These are phyloP conservation scores for Pipa parva DNA, from an alignment of 2,113 vertebrate genomes.

Conservation along the genomic window DNA sequence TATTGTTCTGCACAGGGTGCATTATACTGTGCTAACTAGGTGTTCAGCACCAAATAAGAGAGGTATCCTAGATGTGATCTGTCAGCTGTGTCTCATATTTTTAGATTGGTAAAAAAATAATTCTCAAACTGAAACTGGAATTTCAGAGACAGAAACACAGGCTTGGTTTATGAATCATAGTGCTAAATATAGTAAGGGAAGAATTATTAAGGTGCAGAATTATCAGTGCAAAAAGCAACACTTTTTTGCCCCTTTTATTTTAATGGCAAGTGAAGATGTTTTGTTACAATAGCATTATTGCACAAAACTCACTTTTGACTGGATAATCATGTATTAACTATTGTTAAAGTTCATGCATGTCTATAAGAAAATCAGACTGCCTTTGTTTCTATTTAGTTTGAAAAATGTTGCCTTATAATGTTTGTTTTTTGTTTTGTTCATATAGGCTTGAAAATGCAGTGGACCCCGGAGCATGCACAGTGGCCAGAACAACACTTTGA, in stretches of 20 bases:
- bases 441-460: constrained; percentile 99
- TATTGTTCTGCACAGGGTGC: constrained; percentile 87
- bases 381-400: background rate
- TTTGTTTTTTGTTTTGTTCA: constrained; percentile 47
- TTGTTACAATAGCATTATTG: too few species aligned
- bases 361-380: background rate
- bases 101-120: constrained; percentile 61
- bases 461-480: constrained; percentile 99
- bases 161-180: too few species aligned
- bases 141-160: constrained; percentile 53
- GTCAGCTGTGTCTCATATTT: constrained; percentile 77
- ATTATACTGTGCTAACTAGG: constrained; percentile 96
- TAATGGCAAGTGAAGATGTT: too few species aligned
- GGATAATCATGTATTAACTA: too few species aligned
- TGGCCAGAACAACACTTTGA: constrained; percentile 99
- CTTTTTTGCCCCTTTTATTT: too few species aligned
- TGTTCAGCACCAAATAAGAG: constrained; percentile 84
- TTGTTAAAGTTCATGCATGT: background rate
- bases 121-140: constrained; percentile 66
- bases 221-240: too few species aligned
- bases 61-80: constrained; percentile 76
- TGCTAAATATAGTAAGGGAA: too few species aligned
- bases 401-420: background rate
- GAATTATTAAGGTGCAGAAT: too few species aligned
- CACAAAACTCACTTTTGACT: too few species aligned